phyloP scores from a whole-genome alignment of 1,140 invertebrate species.

The Drosophila orena region DNA sequence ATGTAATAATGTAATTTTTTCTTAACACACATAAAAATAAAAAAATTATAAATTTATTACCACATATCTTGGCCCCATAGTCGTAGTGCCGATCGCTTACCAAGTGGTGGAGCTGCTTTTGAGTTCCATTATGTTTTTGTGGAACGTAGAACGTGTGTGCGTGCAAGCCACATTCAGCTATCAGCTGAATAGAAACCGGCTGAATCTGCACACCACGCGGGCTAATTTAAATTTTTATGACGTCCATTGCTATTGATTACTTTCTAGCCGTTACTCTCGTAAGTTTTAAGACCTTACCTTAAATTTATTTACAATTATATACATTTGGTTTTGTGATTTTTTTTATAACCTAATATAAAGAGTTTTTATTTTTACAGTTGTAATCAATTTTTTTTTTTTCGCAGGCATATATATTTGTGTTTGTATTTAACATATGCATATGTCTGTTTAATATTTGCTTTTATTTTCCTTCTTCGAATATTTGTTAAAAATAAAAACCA shows the following conservation, averaged over 20 bases:
- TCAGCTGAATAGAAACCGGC: not conserved
- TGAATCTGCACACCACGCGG: slow-evolving; percentile 3
- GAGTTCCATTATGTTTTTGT: not conserved
- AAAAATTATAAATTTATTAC: too few relatives aligned
- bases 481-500: not conserved
- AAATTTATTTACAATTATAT: too few relatives aligned
- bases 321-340: too few relatives aligned
- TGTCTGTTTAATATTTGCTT: not conserved
- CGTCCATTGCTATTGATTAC: not conserved
- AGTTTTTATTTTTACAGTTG: too few relatives aligned
- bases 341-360: too few relatives aligned
- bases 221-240: not conserved
- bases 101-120: too few relatives aligned
- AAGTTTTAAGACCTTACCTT: not conserved
- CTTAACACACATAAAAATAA: too few relatives aligned
- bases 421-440: too few relatives aligned
- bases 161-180: not conserved
- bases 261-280: not conserved
- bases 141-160: slow-evolving; percentile 8
- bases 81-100: not conserved
- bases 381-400: not conserved
- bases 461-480: not conserved
- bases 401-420: too few relatives aligned
- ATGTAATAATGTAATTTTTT: too few relatives aligned
- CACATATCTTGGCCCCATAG: too few relatives aligned